Percentiles rank a stretch among this genome's conserved stretches.
phyloP scores from a whole-genome alignment of 2,888 invertebrate species.

The Holacanthella duospinosa region DNA sequence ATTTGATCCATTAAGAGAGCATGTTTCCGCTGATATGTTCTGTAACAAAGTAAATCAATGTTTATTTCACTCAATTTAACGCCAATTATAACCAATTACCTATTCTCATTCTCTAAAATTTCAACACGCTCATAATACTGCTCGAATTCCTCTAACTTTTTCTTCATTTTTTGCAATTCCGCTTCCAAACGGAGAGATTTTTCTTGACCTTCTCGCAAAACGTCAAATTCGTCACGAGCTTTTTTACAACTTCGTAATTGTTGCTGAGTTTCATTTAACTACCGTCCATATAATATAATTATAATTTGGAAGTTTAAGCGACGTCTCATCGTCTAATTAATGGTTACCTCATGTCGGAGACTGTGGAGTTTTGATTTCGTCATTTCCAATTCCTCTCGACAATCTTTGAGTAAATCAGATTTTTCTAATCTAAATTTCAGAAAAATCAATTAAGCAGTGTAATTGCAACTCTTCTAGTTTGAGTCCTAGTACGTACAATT shows the following conservation, averaged over 20 bases:
- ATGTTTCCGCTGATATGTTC: conserved; percentile 31
- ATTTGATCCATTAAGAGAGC: conserved; percentile 36
- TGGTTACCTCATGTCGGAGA: conserved; percentile 24
- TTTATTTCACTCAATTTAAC: background rate
- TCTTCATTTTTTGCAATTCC: conserved; percentile 31
- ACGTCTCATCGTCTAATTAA: background rate
- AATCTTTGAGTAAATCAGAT: conserved; percentile 37
- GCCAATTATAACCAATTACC: conserved; percentile 11
- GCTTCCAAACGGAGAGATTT: conserved; percentile 32
- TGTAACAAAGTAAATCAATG: conserved; percentile 10
- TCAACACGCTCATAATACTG: conserved; percentile 34
- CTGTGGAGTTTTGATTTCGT: conserved; percentile 29
- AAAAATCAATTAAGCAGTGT: background rate
- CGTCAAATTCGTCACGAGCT: conserved; percentile 35
- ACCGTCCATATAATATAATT: conserved; percentile 7
- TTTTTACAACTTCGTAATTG: conserved; percentile 31
- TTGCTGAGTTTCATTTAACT: conserved; percentile 28
- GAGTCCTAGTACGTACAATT: conserved; percentile 25
- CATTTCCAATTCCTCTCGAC: conserved; percentile 35
- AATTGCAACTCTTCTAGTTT: background rate
- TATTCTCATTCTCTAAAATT: conserved; percentile 32
- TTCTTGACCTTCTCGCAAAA: conserved; percentile 34
- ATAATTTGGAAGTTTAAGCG: background rate
- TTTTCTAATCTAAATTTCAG: conserved; percentile 26
- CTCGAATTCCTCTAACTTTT: conserved; percentile 33